A percentile compares a stretch with the other conserved stretches of the same genome.
Conservation (phyloP, 2,888 invertebrate genomes). For the Brenthis ino region DNA sequence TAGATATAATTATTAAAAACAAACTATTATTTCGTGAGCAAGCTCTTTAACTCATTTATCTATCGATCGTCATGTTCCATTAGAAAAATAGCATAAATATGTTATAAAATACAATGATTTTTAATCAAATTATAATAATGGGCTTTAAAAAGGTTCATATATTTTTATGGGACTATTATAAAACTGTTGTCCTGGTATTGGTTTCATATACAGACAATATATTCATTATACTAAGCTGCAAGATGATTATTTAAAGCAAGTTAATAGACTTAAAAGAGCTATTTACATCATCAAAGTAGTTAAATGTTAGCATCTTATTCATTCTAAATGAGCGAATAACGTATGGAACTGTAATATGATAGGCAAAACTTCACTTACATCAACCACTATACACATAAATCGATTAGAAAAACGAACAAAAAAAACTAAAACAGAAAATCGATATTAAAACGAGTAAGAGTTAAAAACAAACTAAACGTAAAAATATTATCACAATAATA, state of each 20-base stretch:
- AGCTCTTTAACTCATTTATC: slow-evolving; percentile 4
- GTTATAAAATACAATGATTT: too few relatives aligned
- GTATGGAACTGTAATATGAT: not conserved
- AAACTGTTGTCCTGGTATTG: not conserved
- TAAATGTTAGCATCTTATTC: slow-evolving; percentile 1
- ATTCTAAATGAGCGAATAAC: slow-evolving; percentile 5
- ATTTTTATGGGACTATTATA: not conserved
- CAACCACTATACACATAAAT: slow-evolving; percentile 4
- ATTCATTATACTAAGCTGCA: slow-evolving; percentile 2
- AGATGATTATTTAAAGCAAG: slow-evolving; percentile 9
- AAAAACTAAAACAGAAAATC: slow-evolving; percentile 21
- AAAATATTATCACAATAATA: slow-evolving; percentile 49
- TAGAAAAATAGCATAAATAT: too few relatives aligned
- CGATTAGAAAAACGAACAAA: slow-evolving; percentile 14
- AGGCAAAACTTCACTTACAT: not conserved
- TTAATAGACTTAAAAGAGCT: slow-evolving; percentile 4
- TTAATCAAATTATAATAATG: too few relatives aligned
- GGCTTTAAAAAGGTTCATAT: too few relatives aligned
- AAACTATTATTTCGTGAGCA: slow-evolving; percentile 13
- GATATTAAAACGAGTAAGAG: slow-evolving; percentile 32
- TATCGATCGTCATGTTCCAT: not conserved
- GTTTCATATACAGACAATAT: not conserved
- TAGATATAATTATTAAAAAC: slow-evolving; percentile 12
- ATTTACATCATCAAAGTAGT: not conserved
- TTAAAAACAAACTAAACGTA: slow-evolving; percentile 46